Base-by-base conservation (phyloP, 2,888 invertebrate species). In the Papilio gigon region DNA sequence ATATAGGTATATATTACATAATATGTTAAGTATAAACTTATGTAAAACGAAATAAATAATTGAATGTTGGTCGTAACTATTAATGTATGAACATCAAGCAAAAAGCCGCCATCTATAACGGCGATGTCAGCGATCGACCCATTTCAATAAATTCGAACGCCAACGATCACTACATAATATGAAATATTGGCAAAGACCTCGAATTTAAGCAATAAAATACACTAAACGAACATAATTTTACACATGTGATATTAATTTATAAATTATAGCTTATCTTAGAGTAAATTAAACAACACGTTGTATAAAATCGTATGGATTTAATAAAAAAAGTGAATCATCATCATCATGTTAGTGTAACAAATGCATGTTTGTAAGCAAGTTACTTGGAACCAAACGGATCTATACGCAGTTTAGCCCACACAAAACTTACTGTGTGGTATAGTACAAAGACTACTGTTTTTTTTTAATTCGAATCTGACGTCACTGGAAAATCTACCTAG, bases 71-170 rank as follows among this genome's bases (percentile, higher is more conserved):
- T 53, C 22, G 3, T 53, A 27, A n/a, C 27, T 53, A 53, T 53
- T 53, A 30, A 53, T 27, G n/a, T 53, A 30, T 9, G 30, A 53
- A n/a, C 30, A 53, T 53, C 30, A 27, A n/a, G 53, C 53, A 53
- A 53, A 25, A 27, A n/a, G 4, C 14, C 12, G 50, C 25, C 50
- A 27, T 50, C 6, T 22, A 1, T 47, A 47, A 27, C 8, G 30
- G 53, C 53, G 8, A 30, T n/a, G 53, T 17, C 53, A 53, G 30
- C 27, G 53, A 17, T 53, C 27, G 27, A 53, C n/a, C 53, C 17
- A 53, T 30, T 53, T 30, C 53, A 53, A 53, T 27, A 53, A 53
- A 53, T 53, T n/a, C 17, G 30, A 17, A 53, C 27, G 30, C 11
- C 27, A 3, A 22, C n/a, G n/a, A n/a, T 50, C 25, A 27, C 50